Conservation (phyloP, 2,113 vertebrate genomes). For the Paracanthobrama guichenoti region DNA sequence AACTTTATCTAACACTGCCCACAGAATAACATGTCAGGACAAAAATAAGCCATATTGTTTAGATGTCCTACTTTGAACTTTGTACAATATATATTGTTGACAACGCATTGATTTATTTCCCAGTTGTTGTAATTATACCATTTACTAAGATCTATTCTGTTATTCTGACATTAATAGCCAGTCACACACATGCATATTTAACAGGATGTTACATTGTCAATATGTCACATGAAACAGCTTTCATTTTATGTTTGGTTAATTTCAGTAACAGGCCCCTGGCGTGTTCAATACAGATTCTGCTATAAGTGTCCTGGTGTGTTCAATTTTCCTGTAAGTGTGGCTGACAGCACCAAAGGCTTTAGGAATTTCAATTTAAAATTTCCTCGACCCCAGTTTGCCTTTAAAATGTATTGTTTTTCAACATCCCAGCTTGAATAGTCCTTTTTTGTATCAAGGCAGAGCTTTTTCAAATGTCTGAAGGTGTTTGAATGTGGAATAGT, state of each 20-base stretch:
- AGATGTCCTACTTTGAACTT: not conserved
- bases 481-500: not conserved
- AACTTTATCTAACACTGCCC: not conserved
- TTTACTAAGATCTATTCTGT: constrained; percentile 19
- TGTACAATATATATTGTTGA: not conserved
- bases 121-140: constrained; percentile 15
- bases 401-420: constrained; percentile 39
- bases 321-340: constrained; percentile 32
- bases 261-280: constrained; percentile 24
- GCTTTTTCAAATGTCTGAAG: constrained; percentile 23
- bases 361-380: constrained; percentile 35
- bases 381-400: constrained; percentile 13
- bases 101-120: not conserved
- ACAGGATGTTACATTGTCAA: not conserved
- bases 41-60: not conserved
- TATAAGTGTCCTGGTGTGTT: constrained; percentile 31
- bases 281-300: constrained; percentile 8
- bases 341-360: constrained; percentile 41
- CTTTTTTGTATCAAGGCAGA: constrained; percentile 18
- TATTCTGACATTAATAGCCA: constrained; percentile 7
- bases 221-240: constrained; percentile 13
- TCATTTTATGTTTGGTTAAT: constrained; percentile 42
- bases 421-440: not conserved
- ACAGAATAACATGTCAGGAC: not conserved
- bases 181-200: constrained; percentile 1